phyloP scores from a whole-genome alignment of 2,888 invertebrate genomes.

The Kuschelorhynchus macadamiae region DNA sequence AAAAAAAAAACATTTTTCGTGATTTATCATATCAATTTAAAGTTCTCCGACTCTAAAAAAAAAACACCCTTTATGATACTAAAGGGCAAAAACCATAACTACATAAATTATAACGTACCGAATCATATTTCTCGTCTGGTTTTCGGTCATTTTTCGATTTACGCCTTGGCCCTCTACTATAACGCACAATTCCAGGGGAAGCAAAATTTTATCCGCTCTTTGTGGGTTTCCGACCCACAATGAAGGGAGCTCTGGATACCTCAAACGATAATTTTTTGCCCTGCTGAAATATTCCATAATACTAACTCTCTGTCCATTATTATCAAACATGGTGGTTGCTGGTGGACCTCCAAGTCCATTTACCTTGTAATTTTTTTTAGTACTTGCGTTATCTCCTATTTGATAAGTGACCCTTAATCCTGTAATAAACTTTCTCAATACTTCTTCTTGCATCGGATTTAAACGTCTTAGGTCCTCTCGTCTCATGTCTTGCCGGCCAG shows the following conservation, averaged over 20 bases:
- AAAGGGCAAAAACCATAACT: too few relatives aligned
- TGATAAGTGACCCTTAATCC: constrained; percentile 68
- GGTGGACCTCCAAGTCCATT: constrained; percentile 67
- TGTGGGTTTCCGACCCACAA: constrained; percentile 77
- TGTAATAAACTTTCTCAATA: constrained; percentile 52
- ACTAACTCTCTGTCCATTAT: constrained; percentile 61
- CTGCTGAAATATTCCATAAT: constrained; percentile 69
- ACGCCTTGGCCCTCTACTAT: constrained; percentile 84
- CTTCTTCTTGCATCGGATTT: constrained; percentile 49
- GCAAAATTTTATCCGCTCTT: constrained; percentile 76
- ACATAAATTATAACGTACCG: too few relatives aligned
- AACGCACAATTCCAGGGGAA: constrained; percentile 88
- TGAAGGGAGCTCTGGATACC: constrained; percentile 82
- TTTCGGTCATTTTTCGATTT: constrained; percentile 84
- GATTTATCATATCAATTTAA: too few relatives aligned
- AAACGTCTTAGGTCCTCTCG: constrained; percentile 45
- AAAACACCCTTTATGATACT: too few relatives aligned
- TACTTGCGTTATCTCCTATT: constrained; percentile 66
- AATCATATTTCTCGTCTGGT: constrained; percentile 91
- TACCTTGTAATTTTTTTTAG: constrained; percentile 68
- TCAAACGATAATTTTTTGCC: constrained; percentile 60
- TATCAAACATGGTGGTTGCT: constrained; percentile 63
- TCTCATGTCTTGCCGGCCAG: constrained; percentile 11
- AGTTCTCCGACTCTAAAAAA: too few relatives aligned
- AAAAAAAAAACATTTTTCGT: too few relatives aligned